Conservation (phyloP, 2,113 vertebrate species). For the Astur gentilis region DNA sequence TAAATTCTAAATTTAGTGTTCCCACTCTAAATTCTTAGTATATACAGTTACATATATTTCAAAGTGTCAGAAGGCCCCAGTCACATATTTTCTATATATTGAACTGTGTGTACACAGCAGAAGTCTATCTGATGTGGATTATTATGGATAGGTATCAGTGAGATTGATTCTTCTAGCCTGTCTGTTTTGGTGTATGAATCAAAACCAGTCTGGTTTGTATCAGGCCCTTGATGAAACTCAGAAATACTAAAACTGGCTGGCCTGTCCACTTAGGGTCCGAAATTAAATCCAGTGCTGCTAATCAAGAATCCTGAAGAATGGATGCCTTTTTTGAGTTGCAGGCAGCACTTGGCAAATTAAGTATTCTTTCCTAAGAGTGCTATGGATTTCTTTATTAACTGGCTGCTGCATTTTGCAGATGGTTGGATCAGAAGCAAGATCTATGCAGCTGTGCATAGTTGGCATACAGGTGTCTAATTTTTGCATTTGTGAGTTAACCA, state of each 20-base stretch:
- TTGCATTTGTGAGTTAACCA: neutral
- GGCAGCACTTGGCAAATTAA: neutral
- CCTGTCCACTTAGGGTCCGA: neutral
- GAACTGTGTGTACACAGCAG: neutral
- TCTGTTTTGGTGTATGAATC: neutral
- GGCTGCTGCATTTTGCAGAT: conserved; percentile 7
- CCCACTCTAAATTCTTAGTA: neutral
- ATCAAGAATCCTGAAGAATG: neutral
- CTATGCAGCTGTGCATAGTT: neutral
- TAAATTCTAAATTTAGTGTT: neutral
- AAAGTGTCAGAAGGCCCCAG: neutral
- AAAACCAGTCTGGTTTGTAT: neutral
- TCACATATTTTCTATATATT: neutral
- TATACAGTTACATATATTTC: neutral
- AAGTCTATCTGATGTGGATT: neutral
- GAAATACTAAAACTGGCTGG: neutral
- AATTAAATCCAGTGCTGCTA: neutral
- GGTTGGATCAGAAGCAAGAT: neutral
- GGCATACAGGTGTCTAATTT: neutral
- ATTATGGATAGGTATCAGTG: neutral
- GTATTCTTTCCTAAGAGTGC: neutral
- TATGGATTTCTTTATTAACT: neutral
- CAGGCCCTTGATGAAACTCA: neutral
- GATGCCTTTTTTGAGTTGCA: neutral
- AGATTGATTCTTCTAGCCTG: neutral